Conservation (phyloP, 1,140 invertebrate species). For the Drosophila dunni region DNA sequence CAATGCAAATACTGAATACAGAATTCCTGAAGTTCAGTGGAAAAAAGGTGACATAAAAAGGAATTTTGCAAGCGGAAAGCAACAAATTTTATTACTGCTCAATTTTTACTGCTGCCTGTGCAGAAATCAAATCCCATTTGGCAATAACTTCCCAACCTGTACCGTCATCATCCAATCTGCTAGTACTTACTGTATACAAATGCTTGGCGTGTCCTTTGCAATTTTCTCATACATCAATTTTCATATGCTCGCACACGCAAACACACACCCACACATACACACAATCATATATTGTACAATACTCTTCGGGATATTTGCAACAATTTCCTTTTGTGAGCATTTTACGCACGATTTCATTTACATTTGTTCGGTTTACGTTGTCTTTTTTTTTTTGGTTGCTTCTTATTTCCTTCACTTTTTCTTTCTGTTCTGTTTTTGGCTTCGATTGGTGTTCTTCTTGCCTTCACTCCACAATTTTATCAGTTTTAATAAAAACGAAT, state of each 20-base stretch:
- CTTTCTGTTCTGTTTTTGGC: background rate
- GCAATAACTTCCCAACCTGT: conserved; percentile 37
- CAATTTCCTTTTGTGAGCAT: conserved; percentile 73
- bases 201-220: conserved; percentile 78
- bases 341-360: conserved; percentile 81
- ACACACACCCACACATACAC: conserved; percentile 4
- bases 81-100: conserved; percentile 67
- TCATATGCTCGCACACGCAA: conserved; percentile 59
- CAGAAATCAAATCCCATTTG: conserved; percentile 73
- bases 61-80: conserved; percentile 24
- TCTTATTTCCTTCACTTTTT: background rate
- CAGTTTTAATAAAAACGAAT: conserved; percentile 68
- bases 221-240: conserved; percentile 81
- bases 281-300: conserved; percentile 54
- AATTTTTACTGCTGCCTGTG: conserved; percentile 58
- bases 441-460: conserved; percentile 7
- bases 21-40: too few relatives aligned
- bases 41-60: conserved; percentile 25
- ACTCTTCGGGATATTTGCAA: conserved; percentile 54
- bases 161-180: conserved; percentile 58
- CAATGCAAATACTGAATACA: conserved; percentile 17
- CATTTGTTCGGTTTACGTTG: conserved; percentile 58
- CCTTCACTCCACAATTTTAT: conserved; percentile 37
- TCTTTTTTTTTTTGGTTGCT: conserved; percentile 22
- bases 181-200: conserved; percentile 57